These are phyloP conservation scores for Eudorcas thomsonii DNA, from an alignment of 2,113 vertebrate species.

Conservation along the genomic window DNA sequence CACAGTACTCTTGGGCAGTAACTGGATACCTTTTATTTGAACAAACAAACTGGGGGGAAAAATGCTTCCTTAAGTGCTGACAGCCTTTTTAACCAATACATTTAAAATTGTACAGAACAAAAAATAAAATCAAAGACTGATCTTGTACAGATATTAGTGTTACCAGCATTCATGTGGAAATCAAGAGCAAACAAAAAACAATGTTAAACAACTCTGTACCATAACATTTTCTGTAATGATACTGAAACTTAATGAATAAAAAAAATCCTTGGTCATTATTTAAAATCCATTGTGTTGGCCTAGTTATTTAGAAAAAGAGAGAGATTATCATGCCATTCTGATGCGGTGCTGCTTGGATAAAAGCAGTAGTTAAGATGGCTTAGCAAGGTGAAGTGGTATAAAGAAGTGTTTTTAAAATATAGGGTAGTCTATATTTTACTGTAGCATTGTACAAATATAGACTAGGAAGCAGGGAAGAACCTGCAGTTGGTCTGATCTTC, in stretches of 20 bases:
- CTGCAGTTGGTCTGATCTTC: neutral
- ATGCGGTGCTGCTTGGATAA: neutral
- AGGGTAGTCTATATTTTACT: neutral
- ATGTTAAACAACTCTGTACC: constrained; percentile 99
- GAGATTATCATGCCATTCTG: neutral
- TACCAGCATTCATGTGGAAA: constrained; percentile 99
- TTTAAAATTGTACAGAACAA: constrained; percentile 99
- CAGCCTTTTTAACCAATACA: constrained; percentile 99
- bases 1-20: constrained; percentile 91
- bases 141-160: constrained; percentile 99
- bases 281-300: constrained; percentile 84
- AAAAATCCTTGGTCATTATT: constrained; percentile 99
- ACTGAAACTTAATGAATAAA: constrained; percentile 98
- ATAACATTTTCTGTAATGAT: constrained; percentile 99
- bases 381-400: neutral
- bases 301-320: constrained; percentile 73
- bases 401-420: neutral
- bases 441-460: neutral
- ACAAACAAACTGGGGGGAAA: constrained; percentile 82
- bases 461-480: neutral
- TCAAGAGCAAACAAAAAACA: constrained; percentile 96
- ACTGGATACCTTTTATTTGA: constrained; percentile 96
- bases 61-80: constrained; percentile 99
- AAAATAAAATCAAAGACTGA: constrained; percentile 91
- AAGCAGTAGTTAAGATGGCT: neutral